These are phyloP conservation scores for Flexamia atlantica DNA, from an alignment of 2,888 invertebrate genomes.

Conservation along the genomic window DNA sequence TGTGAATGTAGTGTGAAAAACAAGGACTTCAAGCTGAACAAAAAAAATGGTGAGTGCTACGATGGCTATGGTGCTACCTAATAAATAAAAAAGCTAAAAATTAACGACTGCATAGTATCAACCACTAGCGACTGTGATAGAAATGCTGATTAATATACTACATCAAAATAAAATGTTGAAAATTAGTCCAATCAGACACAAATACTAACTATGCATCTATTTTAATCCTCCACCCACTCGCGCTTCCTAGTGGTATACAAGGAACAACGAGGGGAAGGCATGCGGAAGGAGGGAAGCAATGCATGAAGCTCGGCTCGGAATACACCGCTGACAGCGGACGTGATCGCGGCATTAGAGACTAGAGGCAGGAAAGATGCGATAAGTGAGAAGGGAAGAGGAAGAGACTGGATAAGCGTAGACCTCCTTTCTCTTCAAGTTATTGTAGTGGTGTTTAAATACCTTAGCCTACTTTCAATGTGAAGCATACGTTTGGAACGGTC, in stretches of 20 bases:
- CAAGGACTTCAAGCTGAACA: too few species aligned
- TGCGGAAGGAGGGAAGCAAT: slow-evolving; percentile 6
- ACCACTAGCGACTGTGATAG: too few species aligned
- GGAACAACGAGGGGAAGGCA: background rate
- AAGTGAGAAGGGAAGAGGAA: background rate
- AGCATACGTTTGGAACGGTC: background rate
- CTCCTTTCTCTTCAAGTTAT: slow-evolving; percentile 3
- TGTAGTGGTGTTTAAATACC: background rate
- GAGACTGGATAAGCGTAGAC: background rate
- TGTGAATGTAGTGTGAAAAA: too few species aligned
- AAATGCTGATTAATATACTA: too few species aligned
- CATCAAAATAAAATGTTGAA: too few species aligned
- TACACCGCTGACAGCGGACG: background rate
- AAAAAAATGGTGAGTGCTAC: too few species aligned
- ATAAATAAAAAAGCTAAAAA: too few species aligned
- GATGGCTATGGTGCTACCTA: too few species aligned
- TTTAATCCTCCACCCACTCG: background rate
- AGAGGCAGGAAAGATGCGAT: slow-evolving; percentile 8
- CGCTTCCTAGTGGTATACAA: background rate
- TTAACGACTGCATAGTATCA: too few species aligned
- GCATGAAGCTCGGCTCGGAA: background rate
- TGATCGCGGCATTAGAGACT: background rate
- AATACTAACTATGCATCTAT: too few species aligned
- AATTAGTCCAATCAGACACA: too few species aligned
- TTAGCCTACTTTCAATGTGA: background rate